Percentiles rank a stretch among this genome's conserved stretches.
phyloP scores from a whole-genome alignment of 2,888 invertebrate genomes.

The Zeuzera pyrina region DNA sequence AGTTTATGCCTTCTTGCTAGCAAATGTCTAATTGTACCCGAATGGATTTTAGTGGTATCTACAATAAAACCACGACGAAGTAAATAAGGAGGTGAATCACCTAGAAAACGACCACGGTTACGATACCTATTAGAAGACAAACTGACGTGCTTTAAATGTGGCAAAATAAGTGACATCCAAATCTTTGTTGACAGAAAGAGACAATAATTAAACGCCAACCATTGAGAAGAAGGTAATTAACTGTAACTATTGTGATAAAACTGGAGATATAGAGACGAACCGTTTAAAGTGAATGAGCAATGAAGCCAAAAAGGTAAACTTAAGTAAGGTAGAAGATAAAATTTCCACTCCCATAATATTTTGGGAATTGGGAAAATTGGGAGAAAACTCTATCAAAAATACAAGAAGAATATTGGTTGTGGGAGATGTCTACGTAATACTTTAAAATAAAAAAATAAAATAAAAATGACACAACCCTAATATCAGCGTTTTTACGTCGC shows the following conservation, averaged over 20 bases:
- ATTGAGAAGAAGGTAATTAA: background rate
- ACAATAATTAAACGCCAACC: background rate
- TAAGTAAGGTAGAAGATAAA: no score
- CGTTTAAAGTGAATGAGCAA: no score
- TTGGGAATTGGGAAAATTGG: no score
- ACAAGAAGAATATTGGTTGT: no score
- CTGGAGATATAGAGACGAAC: background rate
- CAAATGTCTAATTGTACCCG: background rate
- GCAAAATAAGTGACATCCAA: background rate
- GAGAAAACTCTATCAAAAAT: no score
- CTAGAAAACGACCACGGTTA: background rate
- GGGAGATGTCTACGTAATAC: no score
- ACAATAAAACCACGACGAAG: background rate
- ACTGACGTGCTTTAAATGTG: background rate
- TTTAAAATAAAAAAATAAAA: no score
- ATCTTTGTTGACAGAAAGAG: background rate
- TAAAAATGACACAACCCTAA: no score
- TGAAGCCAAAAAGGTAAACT: no score
- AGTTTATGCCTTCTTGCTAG: background rate
- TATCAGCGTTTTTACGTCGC: no score
- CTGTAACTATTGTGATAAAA: background rate
- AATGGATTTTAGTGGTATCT: background rate
- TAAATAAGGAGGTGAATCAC: background rate
- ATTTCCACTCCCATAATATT: no score
- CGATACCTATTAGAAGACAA: background rate